Conservation (phyloP, 2,113 vertebrate species). For the Nycticebus coucang region DNA sequence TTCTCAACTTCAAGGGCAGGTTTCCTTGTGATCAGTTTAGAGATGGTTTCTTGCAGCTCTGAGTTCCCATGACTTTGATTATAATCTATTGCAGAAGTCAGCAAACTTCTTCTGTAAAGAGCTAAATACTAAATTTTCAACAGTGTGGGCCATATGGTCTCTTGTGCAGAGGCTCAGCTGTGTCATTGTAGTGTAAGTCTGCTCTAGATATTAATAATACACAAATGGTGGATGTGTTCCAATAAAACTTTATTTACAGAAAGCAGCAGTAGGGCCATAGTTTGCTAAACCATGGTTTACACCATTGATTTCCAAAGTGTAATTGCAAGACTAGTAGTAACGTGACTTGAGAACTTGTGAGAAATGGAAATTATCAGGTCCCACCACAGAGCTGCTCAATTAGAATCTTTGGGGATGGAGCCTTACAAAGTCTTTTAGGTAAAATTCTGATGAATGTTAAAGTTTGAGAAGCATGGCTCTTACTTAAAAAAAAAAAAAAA, state of each 20-base stretch:
- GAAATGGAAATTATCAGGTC: background rate
- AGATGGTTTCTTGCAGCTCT: background rate
- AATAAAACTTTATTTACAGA: slow-evolving; percentile 31
- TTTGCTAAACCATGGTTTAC: background rate
- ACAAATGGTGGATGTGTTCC: background rate
- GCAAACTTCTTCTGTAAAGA: background rate
- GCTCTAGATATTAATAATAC: too few species aligned
- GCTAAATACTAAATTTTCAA: background rate
- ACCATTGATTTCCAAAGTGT: background rate
- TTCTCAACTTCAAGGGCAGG: background rate
- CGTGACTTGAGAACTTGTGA: background rate
- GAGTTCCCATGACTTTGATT: background rate
- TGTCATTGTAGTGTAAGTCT: background rate
- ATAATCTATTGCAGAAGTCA: background rate
- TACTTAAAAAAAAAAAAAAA: background rate
- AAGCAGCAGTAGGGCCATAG: background rate
- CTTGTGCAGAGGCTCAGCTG: background rate
- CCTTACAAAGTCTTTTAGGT: background rate
- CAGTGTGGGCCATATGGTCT: background rate
- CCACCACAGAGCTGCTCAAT: background rate
- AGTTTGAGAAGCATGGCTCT: background rate
- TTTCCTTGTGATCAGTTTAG: background rate
- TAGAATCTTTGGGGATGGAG: background rate
- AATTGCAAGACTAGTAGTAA: background rate
- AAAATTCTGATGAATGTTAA: slow-evolving; percentile 2